A percentile compares a stretch with the other conserved stretches of the same genome.
These are phyloP conservation scores for Mus spicilegus DNA, from an alignment of 2,113 vertebrate genomes.

Conservation along the genomic window DNA sequence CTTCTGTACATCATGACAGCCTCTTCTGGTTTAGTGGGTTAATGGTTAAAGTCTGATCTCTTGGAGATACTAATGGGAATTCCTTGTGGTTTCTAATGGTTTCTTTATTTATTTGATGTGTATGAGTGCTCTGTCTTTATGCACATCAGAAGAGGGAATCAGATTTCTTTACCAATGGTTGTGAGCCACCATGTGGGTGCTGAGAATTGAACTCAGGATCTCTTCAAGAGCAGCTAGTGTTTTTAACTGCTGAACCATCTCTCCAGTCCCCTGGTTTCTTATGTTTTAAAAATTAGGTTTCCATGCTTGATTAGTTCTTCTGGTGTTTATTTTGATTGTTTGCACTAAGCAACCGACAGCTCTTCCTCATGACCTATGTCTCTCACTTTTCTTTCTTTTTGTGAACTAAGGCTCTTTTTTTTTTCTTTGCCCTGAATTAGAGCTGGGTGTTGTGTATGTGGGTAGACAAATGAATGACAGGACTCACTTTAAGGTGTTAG, in stretches of 20 bases:
- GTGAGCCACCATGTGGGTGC: too few species aligned
- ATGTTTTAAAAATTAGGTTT: conserved; percentile 48
- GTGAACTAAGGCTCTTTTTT: not conserved
- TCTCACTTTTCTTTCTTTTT: not conserved
- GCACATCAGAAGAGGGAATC: too few species aligned
- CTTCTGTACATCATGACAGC: not conserved
- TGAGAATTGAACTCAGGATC: too few species aligned
- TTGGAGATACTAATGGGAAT: not conserved
- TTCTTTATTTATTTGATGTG: too few species aligned
- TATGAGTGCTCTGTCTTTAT: too few species aligned
- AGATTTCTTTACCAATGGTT: too few species aligned
- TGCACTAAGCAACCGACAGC: not conserved
- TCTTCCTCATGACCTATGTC: not conserved
- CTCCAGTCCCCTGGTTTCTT: not conserved
- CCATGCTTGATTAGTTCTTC: not conserved
- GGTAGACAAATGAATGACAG: not conserved
- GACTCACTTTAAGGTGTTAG: not conserved
- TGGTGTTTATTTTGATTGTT: conserved; percentile 46
- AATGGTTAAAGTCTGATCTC: not conserved
- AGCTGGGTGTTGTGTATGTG: not conserved
- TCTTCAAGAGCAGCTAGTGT: too few species aligned
- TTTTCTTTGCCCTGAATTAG: not conserved
- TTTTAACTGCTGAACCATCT: too few species aligned
- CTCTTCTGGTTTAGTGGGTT: conserved; percentile 49
- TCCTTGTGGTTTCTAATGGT: not conserved